These are phyloP conservation scores for Pemphigus obesinymphae DNA, from an alignment of 1,140 invertebrate genomes.

Conservation along the genomic window DNA sequence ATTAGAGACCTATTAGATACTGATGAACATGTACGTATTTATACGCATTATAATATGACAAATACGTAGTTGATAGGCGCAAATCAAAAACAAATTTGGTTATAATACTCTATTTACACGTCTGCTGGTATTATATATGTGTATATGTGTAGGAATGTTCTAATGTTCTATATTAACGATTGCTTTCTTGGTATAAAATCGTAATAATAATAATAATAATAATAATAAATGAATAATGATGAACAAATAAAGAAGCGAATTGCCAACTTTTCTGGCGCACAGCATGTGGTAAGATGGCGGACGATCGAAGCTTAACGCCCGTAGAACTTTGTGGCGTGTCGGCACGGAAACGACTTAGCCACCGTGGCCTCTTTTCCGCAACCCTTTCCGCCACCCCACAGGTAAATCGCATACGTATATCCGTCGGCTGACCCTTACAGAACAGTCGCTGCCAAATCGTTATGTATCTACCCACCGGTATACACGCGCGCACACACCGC, in stretches of 20 bases:
- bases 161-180: neutral
- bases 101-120: too few relatives aligned
- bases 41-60: too few relatives aligned
- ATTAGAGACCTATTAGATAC: too few relatives aligned
- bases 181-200: neutral
- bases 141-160: too few relatives aligned
- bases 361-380: conserved; percentile 7
- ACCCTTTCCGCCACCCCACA: conserved; percentile 9
- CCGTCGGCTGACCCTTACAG: conserved; percentile 2
- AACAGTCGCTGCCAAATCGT: conserved; percentile 22
- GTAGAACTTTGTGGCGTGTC: conserved; percentile 39
- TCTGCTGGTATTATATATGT: too few relatives aligned
- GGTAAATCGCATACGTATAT: conserved; percentile 22
- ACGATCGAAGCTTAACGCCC: conserved; percentile 21
- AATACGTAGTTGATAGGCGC: too few relatives aligned
- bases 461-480: conserved; percentile 1
- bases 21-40: too few relatives aligned
- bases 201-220: neutral
- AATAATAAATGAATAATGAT: neutral
- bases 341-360: conserved; percentile 38
- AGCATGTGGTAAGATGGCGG: conserved; percentile 34
- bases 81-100: too few relatives aligned
- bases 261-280: conserved; percentile 12
- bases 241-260: neutral
- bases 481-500: neutral